Evolutionary conservation across 2,888 invertebrate species (phyloP), one percentile per base, ranked within the genome.

Genomic region (Anorthoa munda): DNA sequence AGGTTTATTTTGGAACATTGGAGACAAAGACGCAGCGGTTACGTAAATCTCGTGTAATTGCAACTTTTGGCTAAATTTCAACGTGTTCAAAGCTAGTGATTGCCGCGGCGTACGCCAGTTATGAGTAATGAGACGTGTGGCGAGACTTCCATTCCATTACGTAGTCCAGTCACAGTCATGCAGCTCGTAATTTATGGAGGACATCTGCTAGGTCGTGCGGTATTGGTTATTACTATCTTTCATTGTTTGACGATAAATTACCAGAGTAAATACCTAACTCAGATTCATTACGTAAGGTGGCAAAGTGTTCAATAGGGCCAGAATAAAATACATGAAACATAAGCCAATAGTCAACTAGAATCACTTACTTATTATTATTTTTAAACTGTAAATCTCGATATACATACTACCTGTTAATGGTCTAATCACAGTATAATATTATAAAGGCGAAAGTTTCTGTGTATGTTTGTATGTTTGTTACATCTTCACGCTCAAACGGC

Each of bases 61-160:
- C 55, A 66, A 61, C 63, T 48, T 66, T 78, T 78, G 67, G 67
- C 67, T 21, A 53, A 59, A 67, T 12, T 65, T 74, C 81, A 80
- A 80, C 18, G 21, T 21, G 15, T 60, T 60, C 60, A 45, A 45
- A 3, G 39, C 59, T 31, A 46, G 13, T 53, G n/a, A 75, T 77
- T 26, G 26, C 69, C 46, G 23, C 31, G 48, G 18, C 23, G 39
- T 48, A 45, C 45, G 56, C 45, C 45, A 26, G 26, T 53, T 48
- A 18, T 53, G 15, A 60, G 9, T 66, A 26, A 56, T 60, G 21
- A 46, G 72, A 18, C 55, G 13, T 23, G 21, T 31, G 26, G 21
- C 51, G 21, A 18, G 31, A 48, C 26, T 77, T 50, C 23, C 77
- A 31, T n/a, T 23, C 13, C 53, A 21, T 69, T 17, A 51, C 45